Conservation (phyloP, 1,140 invertebrate genomes). For the Gonioctena quinquepunctata region DNA sequence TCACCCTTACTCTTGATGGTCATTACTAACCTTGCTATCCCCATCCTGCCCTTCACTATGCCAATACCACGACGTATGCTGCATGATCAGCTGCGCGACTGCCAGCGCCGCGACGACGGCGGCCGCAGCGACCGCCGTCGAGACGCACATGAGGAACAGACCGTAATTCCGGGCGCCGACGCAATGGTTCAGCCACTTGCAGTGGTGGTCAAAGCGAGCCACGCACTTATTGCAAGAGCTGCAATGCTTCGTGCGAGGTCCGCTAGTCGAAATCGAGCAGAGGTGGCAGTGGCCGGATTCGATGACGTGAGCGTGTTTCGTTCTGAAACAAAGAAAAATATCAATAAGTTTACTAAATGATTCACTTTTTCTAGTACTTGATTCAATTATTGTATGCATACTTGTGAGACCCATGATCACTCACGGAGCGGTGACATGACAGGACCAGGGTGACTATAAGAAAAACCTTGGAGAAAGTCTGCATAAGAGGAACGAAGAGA, state of each 20-base stretch:
- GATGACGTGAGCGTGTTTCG: conserved; percentile 88
- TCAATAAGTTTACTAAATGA: no score
- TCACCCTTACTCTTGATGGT: no score
- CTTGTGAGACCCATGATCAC: no score
- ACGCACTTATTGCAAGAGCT: conserved; percentile 97
- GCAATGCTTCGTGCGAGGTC: conserved; percentile 86
- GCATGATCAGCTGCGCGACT: conserved; percentile 61
- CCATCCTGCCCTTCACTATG: conserved; percentile 15
- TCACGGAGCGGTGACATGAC: no score
- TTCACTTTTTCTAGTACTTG: no score
- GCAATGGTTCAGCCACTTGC: conserved; percentile 98
- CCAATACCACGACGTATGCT: conserved; percentile 29
- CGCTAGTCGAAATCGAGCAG: conserved; percentile 65
- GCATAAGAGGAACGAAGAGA: no score
- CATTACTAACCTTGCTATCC: neutral
- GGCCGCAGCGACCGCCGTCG: conserved; percentile 78
- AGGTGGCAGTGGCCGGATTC: conserved; percentile 93
- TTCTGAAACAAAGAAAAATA: conserved; percentile 56
- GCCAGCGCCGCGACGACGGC: conserved; percentile 71
- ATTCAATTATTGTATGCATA: no score
- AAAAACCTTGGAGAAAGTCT: no score
- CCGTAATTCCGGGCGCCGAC: conserved; percentile 89
- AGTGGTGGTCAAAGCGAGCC: conserved; percentile 90
- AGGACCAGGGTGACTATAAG: no score
- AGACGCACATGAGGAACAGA: conserved; percentile 82